Base-by-base conservation (phyloP, 2,888 invertebrate genomes). In the Stomorhina lunata region DNA sequence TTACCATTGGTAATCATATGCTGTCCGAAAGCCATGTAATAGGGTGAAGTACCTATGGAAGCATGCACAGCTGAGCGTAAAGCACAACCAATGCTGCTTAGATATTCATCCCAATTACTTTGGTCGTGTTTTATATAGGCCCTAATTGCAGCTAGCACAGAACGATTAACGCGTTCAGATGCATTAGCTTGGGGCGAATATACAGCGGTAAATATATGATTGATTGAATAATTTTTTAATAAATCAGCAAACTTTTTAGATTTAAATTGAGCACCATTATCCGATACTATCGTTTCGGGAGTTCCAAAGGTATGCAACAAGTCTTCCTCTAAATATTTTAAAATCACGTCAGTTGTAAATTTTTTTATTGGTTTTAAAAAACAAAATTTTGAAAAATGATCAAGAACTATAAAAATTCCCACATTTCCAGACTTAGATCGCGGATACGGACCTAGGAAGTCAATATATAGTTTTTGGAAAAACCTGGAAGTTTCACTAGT, bases 301-400 rank as follows among this genome's bases (percentile, higher is more conserved):
- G 55, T 37, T 4, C 77, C 61, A 78, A 78, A 78, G 1, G 66
- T 65, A 15, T 50, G 72, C 37, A 66, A 79, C 1, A 79, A 48
- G 4, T 71, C n/a, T n/a, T n/a, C 25, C 20, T 78, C 63, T 1
- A 57, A 6, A 40, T 48, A 73, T 32, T 72, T 20, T 2, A 73
- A 10, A 1, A 78, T 71, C 2, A 57, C 20, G 27, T 72, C 65
- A 0, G 79, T 20, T 3, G 71, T 53, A n/a, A 53, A 32, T 27
- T 55, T 69, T 25, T 40, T 53, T n/a, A 71, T 27, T 3, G 71
- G 29, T 4, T 57, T 27, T 5, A 71, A n/a, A 22, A 45, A 71
- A 1, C 45, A 27, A 45, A 59, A 59, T 45, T 59, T 71, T 1
- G 57, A 71, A 22, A 32, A 71, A 20, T 71, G 71, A 15, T 55